These are phyloP conservation scores for Notiomystis cincta DNA, from an alignment of 2,113 vertebrate genomes.

Conservation along the genomic window DNA sequence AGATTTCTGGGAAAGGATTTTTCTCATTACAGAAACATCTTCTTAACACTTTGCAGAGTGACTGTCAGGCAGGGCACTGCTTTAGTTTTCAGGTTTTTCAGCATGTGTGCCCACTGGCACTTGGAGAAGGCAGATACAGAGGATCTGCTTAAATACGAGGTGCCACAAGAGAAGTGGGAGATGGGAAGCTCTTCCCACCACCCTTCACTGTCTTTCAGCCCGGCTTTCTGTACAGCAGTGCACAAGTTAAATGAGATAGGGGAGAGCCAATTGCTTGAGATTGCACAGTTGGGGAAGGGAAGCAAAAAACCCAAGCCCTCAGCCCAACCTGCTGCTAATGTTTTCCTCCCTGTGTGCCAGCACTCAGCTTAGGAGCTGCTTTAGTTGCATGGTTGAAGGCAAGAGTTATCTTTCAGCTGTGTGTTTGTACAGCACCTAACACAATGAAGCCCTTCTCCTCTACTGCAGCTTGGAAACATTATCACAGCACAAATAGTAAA, in stretches of 20 bases:
- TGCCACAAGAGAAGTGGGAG: background rate
- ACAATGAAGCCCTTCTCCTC: slow-evolving; percentile 22
- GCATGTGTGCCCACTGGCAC: rapidly evolving
- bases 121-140: background rate
- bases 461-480: slow-evolving; percentile 21
- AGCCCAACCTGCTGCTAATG: background rate
- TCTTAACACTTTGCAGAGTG: background rate
- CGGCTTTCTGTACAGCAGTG: background rate
- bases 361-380: background rate
- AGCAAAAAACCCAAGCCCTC: background rate
- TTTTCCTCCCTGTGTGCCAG: background rate
- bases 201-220: background rate
- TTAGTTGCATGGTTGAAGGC: background rate
- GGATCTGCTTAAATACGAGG: background rate
- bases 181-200: background rate
- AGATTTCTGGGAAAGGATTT: background rate
- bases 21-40: background rate
- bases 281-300: background rate
- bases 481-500: slow-evolving; percentile 49
- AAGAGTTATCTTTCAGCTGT: slow-evolving; percentile 8
- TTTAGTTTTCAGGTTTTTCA: background rate
- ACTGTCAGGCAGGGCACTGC: background rate
- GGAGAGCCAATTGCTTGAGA: background rate
- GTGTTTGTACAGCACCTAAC: slow-evolving; percentile 20
- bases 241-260: background rate